Percentiles rank a stretch among this genome's conserved stretches.
Evolutionary conservation across 2,113 vertebrate genomes (phyloP).

Genomic region (Zingel zingel): DNA sequence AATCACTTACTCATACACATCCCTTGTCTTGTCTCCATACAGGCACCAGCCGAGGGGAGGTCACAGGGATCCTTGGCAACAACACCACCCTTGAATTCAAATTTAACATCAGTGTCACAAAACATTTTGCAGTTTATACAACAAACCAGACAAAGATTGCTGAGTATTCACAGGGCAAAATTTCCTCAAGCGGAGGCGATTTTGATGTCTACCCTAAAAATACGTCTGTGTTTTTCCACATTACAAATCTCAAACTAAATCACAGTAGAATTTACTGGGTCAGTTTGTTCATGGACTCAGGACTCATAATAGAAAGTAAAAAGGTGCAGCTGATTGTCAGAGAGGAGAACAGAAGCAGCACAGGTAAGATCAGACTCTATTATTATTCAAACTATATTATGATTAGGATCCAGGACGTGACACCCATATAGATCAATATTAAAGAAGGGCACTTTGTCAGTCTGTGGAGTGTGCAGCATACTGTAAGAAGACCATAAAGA

Average conservation of each 20-base stretch:
- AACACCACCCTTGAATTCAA: slow-evolving; percentile 56
- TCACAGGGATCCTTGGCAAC: slow-evolving; percentile 31
- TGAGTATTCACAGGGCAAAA: fast-evolving
- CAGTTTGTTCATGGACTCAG: fast-evolving
- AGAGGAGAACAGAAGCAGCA: neutral
- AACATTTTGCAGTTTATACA: neutral
- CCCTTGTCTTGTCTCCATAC: slow-evolving; percentile 28
- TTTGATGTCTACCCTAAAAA: neutral
- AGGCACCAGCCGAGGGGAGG: slow-evolving; percentile 13
- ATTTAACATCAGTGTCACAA: neutral
- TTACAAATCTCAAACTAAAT: slow-evolving; percentile 18
- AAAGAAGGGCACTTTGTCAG: too few relatives aligned
- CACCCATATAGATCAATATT: neutral
- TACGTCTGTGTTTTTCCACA: slow-evolving; percentile 20
- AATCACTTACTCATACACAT: neutral
- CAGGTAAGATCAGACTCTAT: slow-evolving; percentile 38
- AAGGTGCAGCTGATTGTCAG: slow-evolving; percentile 31
- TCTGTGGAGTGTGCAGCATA: neutral
- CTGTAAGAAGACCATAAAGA: neutral
- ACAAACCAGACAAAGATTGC: slow-evolving; percentile 20
- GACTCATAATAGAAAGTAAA: fast-evolving
- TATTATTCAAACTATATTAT: neutral
- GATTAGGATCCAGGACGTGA: neutral
- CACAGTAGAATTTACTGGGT: slow-evolving; percentile 43
- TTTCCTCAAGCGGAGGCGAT: fast-evolving